A percentile compares a stretch with the other conserved stretches of the same genome.
phyloP scores from a whole-genome alignment of 2,113 vertebrate genomes.

The Channa argus region DNA sequence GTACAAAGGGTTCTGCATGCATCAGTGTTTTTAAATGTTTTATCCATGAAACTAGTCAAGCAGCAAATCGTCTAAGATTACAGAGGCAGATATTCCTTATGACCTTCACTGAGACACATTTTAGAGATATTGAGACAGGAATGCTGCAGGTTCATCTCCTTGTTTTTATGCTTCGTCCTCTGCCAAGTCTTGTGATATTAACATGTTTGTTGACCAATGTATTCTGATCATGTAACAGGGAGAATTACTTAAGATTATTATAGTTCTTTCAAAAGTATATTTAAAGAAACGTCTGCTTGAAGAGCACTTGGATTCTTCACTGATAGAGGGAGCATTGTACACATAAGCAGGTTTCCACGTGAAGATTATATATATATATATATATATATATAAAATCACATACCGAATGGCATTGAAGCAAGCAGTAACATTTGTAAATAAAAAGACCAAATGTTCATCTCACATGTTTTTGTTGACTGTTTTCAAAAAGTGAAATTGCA shows the following conservation, averaged over 20 bases:
- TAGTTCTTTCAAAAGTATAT: conserved; percentile 64
- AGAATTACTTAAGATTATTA: conserved; percentile 68
- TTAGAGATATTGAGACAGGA: conserved; percentile 41
- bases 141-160: conserved; percentile 48
- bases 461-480: not conserved
- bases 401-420: conserved; percentile 51
- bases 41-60: conserved; percentile 48
- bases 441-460: conserved; percentile 70
- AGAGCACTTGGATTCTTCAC: conserved; percentile 58
- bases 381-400: conserved; percentile 37
- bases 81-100: conserved; percentile 34
- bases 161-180: conserved; percentile 38
- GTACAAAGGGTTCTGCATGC: conserved; percentile 78
- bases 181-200: conserved; percentile 48
- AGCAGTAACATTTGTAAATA: conserved; percentile 84
- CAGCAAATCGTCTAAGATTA: conserved; percentile 46
- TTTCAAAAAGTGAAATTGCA: not conserved
- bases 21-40: conserved; percentile 52
- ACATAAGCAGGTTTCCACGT: conserved; percentile 46
- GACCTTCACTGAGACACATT: conserved; percentile 43
- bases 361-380: conserved; percentile 48
- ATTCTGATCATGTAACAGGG: conserved; percentile 62
- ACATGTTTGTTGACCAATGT: conserved; percentile 50
- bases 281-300: conserved; percentile 64
- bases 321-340: conserved; percentile 58